Percentiles rank a stretch among this genome's conserved stretches.
Conservation (phyloP, 2,113 vertebrate species). For the Semnornis frantzii region DNA sequence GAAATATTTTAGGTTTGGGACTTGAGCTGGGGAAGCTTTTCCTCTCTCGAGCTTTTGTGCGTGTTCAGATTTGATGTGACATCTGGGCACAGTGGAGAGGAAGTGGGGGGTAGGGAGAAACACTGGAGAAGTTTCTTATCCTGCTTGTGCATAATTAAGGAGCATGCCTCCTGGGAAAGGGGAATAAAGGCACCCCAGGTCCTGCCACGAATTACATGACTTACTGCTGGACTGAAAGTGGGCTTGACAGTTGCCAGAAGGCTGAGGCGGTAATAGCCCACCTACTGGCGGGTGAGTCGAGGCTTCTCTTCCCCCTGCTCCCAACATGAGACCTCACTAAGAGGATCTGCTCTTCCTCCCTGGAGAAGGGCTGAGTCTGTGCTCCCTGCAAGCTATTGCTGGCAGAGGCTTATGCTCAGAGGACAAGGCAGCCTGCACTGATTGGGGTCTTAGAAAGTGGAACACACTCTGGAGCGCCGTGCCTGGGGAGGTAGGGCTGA, state of each 20-base stretch:
- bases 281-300: conserved; percentile 20
- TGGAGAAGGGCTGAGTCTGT: neutral
- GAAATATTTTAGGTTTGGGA: conserved; percentile 50
- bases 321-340: neutral
- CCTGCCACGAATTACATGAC: conserved; percentile 70
- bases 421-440: neutral
- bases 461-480: neutral
- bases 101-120: conserved; percentile 47
- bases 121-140: conserved; percentile 43
- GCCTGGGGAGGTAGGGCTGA: neutral
- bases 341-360: neutral
- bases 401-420: neutral
- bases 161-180: conserved; percentile 63
- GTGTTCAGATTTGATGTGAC: conserved; percentile 65
- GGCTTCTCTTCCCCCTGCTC: conserved; percentile 1
- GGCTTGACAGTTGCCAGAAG: conserved; percentile 77
- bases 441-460: conserved; percentile 2
- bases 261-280: conserved; percentile 58
- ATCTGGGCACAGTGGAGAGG: conserved; percentile 47
- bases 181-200: conserved; percentile 72
- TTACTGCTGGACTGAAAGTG: conserved; percentile 73
- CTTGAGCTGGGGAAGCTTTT: conserved; percentile 52
- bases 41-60: conserved; percentile 48
- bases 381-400: neutral
- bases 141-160: conserved; percentile 61